phyloP scores from a whole-genome alignment of 2,113 vertebrate species.

The Crotalus helleri region DNA sequence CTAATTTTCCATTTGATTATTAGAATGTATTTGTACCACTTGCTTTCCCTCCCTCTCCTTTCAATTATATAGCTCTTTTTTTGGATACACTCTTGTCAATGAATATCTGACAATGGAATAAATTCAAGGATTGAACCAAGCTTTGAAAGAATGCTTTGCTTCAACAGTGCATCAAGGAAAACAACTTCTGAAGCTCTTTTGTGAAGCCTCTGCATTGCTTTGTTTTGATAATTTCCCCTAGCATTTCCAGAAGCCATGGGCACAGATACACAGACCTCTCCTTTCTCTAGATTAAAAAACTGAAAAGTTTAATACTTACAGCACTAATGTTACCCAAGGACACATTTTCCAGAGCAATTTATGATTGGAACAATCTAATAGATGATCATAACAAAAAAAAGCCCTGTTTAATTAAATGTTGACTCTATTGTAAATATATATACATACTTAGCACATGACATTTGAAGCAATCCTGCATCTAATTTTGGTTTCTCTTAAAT shows the following conservation, averaged over 20 bases:
- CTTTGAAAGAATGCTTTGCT: not conserved
- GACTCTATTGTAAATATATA: not conserved
- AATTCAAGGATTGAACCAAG: not conserved
- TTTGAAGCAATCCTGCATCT: not conserved
- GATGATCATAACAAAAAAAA: not conserved
- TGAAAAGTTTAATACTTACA: not conserved
- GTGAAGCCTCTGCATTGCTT: not conserved
- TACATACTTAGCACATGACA: not conserved
- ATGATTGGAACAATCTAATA: not conserved
- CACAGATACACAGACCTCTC: not conserved
- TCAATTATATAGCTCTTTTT: not conserved
- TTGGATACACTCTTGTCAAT: not conserved
- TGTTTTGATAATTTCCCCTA: not conserved
- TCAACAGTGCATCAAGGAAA: not conserved
- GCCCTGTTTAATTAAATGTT: not conserved
- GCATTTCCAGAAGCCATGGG: not conserved
- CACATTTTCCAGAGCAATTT: not conserved
- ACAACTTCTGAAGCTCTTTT: not conserved
- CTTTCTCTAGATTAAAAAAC: not conserved
- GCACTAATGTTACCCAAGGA: not conserved
- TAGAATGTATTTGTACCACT: not conserved
- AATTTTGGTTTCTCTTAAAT: not conserved
- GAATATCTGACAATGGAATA: not conserved
- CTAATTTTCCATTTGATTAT: not conserved
- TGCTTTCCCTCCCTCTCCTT: not conserved